phyloP scores from a whole-genome alignment of 2,797 vertebrate species.

The Garrulus glandarius region DNA sequence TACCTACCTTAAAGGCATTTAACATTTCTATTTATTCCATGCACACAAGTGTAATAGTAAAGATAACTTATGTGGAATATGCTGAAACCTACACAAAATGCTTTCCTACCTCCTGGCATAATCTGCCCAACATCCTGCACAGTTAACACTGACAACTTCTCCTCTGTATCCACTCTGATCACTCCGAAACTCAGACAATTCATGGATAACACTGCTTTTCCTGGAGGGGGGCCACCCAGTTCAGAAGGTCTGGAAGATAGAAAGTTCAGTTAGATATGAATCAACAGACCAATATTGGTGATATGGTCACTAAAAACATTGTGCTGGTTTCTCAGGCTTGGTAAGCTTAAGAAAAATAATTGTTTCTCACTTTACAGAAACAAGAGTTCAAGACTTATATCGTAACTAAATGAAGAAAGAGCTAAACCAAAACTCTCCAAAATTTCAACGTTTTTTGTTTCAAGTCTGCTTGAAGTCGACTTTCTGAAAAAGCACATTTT shows the following conservation, averaged over 20 bases:
- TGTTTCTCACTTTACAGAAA: not conserved
- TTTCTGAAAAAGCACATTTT: not conserved
- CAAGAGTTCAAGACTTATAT: not conserved
- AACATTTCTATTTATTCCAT: not conserved
- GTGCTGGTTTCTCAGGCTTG: not conserved
- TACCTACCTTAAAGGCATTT: not conserved
- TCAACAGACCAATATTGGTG: not conserved
- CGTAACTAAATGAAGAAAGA: not conserved
- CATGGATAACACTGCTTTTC: conserved; percentile 94
- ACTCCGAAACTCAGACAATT: conserved; percentile 89
- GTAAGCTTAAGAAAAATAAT: not conserved
- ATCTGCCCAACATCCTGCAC: conserved; percentile 96
- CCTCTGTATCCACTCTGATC: conserved; percentile 92
- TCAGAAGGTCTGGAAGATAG: conserved; percentile 85
- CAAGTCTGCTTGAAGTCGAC: not conserved
- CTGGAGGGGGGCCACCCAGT: conserved; percentile 87
- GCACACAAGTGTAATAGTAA: not conserved
- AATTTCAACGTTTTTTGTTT: not conserved
- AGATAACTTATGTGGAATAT: not conserved
- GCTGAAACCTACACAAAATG: not conserved
- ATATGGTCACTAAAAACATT: not conserved
- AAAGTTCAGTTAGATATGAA: not conserved
- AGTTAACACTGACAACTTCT: conserved; percentile 93
- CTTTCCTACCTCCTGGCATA: conserved; percentile 89
- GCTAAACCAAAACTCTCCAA: not conserved